These are phyloP conservation scores for Rhinolophus sinicus DNA, from an alignment of 2,113 vertebrate genomes.

Conservation along the genomic window DNA sequence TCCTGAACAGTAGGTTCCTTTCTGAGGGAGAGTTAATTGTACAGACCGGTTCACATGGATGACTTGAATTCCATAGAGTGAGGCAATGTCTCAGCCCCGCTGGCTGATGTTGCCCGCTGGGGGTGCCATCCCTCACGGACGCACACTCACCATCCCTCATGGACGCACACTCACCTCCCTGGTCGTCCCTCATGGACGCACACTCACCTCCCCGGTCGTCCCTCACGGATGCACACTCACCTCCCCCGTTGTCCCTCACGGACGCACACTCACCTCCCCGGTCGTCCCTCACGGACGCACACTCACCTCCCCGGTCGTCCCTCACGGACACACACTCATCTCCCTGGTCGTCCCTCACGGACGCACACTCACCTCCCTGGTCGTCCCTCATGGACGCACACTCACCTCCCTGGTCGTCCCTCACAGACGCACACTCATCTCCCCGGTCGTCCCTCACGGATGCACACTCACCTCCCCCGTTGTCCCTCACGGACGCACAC, in stretches of 20 bases:
- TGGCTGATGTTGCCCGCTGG: accelerated
- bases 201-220: no score
- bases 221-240: accelerated
- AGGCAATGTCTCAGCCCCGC: neutral
- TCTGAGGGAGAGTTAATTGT: neutral
- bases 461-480: no score
- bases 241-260: neutral
- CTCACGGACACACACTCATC: accelerated
- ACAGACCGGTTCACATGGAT: accelerated
- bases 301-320: no score
- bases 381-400: no score
- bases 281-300: no score
- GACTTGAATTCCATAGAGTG: neutral
- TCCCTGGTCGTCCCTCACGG: neutral
- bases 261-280: no score
- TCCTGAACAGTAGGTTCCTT: neutral
- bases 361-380: no score
- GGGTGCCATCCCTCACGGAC: neutral
- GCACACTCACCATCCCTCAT: neutral
- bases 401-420: no score
- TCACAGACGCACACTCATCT: accelerated
- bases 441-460: no score
- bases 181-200: no score
- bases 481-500: no score
- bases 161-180: no score